Conservation (phyloP, 2,888 invertebrate genomes). For the Orchesellides sinensis region DNA sequence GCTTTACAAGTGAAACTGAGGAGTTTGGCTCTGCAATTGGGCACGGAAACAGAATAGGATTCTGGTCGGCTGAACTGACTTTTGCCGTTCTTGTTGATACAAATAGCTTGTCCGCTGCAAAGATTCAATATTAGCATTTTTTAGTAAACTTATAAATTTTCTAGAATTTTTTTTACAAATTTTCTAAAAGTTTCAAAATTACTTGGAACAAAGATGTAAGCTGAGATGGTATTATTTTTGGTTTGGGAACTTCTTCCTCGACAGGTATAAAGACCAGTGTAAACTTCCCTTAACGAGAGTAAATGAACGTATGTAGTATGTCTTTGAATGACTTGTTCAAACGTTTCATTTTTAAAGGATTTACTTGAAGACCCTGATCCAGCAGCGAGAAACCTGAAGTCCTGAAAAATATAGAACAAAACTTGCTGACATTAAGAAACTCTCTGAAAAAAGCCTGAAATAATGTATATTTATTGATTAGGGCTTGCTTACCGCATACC, state of each 20-base stretch:
- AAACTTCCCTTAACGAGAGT: slow-evolving; percentile 4
- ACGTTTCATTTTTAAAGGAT: slow-evolving; percentile 27
- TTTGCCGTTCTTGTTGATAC: slow-evolving; percentile 18
- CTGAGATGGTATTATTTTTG: slow-evolving; percentile 21
- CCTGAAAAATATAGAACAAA: not conserved
- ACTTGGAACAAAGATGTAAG: slow-evolving; percentile 43
- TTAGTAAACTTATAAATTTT: not conserved
- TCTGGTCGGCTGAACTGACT: not conserved
- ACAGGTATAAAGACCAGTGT: slow-evolving; percentile 34
- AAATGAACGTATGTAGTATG: slow-evolving; percentile 30
- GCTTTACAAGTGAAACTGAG: slow-evolving; percentile 9
- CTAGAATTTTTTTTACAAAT: not conserved
- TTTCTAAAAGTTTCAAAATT: not conserved
- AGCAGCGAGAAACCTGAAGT: slow-evolving; percentile 17
- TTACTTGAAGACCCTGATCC: slow-evolving; percentile 35
- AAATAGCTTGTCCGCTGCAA: slow-evolving; percentile 23
- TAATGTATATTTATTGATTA: too few relatives aligned
- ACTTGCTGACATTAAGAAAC: too few relatives aligned
- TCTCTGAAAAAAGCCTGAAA: too few relatives aligned
- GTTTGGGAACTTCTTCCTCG: slow-evolving; percentile 9
- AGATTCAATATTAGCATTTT: not conserved
- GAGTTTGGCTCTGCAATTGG: slow-evolving; percentile 43
- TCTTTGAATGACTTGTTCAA: slow-evolving; percentile 4
- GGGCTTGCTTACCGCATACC: slow-evolving; percentile 41
- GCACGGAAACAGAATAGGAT: slow-evolving; percentile 25